Percentiles rank a stretch among this genome's conserved stretches.
Conservation (phyloP, 2,113 vertebrate genomes). For the Gallinago paraguaiae region DNA sequence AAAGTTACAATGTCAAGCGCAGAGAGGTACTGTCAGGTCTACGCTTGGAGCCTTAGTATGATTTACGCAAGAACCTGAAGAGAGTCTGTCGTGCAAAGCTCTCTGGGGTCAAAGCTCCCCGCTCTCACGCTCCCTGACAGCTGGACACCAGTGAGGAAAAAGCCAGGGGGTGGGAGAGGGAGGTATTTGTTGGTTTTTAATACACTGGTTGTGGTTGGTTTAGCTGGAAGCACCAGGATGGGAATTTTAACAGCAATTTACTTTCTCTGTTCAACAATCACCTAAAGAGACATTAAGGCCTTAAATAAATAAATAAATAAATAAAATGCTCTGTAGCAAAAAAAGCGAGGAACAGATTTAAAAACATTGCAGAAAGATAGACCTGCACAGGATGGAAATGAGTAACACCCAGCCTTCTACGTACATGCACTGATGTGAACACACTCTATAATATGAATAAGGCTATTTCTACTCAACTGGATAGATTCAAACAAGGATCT, state of each 20-base stretch:
- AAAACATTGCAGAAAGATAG: not conserved
- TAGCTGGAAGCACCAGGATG: not conserved
- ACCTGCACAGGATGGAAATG: not conserved
- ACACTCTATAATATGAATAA: not conserved
- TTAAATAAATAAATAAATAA: not conserved
- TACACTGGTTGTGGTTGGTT: not conserved
- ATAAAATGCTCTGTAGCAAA: not conserved
- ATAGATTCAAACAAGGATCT: not conserved
- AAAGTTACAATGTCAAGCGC: not conserved
- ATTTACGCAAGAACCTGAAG: not conserved
- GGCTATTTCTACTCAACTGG: not conserved
- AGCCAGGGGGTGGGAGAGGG: fast-evolving
- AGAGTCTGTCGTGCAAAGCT: not conserved
- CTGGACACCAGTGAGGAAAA: not conserved
- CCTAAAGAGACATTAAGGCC: not conserved
- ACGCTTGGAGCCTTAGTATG: not conserved
- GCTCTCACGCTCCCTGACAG: not conserved
- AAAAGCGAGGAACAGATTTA: not conserved
- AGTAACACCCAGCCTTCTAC: not conserved
- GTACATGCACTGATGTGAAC: not conserved
- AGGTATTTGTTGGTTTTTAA: not conserved
- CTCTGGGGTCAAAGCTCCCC: not conserved
- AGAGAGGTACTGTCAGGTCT: not conserved
- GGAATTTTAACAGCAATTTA: not conserved
- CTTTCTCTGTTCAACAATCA: not conserved